Conservation (phyloP, 2,797 vertebrate species). For the Chloroceryle amazona region DNA sequence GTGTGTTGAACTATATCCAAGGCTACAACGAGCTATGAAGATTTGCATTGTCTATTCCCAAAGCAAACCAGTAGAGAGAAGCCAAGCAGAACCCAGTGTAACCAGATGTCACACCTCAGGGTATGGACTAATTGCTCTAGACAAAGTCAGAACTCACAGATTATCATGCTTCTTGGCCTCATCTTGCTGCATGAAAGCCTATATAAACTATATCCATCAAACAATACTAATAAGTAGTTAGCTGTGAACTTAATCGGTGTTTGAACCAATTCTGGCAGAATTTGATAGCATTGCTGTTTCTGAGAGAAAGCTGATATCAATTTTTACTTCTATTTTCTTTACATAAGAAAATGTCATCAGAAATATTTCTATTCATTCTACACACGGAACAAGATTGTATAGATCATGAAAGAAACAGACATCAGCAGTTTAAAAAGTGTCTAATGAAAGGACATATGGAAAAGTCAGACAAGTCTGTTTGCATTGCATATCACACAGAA, state of each 20-base stretch:
- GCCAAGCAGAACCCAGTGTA: neutral
- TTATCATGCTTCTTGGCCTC: neutral
- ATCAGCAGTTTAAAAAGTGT: neutral
- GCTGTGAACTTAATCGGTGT: neutral
- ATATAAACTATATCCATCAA: neutral
- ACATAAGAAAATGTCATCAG: neutral
- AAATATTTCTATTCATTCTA: neutral
- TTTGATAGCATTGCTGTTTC: neutral
- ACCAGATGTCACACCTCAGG: neutral
- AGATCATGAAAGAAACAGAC: neutral
- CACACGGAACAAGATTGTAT: neutral
- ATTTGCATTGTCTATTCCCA: neutral
- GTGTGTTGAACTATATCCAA: neutral
- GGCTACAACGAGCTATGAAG: neutral
- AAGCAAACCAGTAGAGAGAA: neutral
- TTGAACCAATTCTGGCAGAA: neutral
- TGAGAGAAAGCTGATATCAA: neutral
- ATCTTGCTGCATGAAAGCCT: neutral
- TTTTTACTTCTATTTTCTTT: neutral
- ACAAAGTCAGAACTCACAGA: neutral
- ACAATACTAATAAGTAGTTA: neutral
- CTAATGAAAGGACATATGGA: neutral
- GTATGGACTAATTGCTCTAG: rapidly evolving
- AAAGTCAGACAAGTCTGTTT: neutral
- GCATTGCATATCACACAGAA: neutral